Evolutionary conservation across 2,888 invertebrate genomes (phyloP), one percentile per base, ranked within the genome.

Genomic region (Ormyrus labotus): DNA sequence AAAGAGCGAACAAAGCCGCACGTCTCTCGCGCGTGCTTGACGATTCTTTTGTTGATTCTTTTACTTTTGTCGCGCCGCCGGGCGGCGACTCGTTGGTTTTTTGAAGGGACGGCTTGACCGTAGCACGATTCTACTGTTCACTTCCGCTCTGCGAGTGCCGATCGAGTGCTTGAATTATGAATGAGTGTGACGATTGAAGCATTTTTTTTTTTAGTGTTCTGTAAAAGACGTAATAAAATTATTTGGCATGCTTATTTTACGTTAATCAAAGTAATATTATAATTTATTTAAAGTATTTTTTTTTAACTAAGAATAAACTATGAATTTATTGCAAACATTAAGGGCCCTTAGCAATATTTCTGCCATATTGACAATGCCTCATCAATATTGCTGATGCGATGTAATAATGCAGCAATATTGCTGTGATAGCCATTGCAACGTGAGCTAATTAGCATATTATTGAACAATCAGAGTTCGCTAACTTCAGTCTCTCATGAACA

Each of bases 91-190:
- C 19, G 55, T 45, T 19, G 19, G 19, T 19, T 19, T 19, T 19
- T 19, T 2, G 19, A 19, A 19, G 19, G 19, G 19, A 19, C 19
- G 19, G 0, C 2, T 58, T 69, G 34, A 60, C 55, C 13, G 19
- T 50, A 7, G n/a, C 51, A 67, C 58, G 72, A 72, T 78, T 72
- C 70, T 64, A 77, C 70, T 64, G 71, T 72, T 78, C 71, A 78
- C 53, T 67, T 72, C 58, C 63, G 69, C 76, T 69, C 76, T 69
- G 69, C 69, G 60, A 76, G 58, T 69, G 61, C 34, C 69, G 63
- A 67, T 65, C n/a, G 64, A 55, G 51, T 69, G 60, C 4, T 64
- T 13, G 48, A 73, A 45, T 57, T 19, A 19, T 19, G 19, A 19
- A 11, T 69, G 48, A 8, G 10, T 68, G 50, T 11, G 10, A 34